phyloP scores from a whole-genome alignment of 2,888 invertebrate species.

The Nudaria mundana region DNA sequence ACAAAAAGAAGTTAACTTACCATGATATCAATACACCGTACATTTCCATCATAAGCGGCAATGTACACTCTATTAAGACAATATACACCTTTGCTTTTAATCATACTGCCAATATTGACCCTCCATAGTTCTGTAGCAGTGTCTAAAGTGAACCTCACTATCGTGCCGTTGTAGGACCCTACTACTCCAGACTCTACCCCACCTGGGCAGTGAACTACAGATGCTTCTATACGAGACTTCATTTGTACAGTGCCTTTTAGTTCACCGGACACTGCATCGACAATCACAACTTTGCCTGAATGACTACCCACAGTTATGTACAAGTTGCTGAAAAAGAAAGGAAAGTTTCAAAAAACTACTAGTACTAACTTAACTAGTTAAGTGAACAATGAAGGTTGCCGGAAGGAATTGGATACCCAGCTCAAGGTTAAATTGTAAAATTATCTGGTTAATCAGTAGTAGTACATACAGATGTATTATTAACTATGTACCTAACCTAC shows the following conservation, averaged over 20 bases:
- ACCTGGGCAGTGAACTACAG: constrained; percentile 65
- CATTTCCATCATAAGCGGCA: constrained; percentile 86
- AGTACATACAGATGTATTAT: too few species aligned
- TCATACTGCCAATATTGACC: constrained; percentile 80
- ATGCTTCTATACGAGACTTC: constrained; percentile 88
- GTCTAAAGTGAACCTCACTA: constrained; percentile 84
- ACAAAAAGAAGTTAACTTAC: constrained; percentile 50
- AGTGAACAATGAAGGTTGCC: background rate
- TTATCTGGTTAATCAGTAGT: background rate
- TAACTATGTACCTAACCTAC: too few species aligned
- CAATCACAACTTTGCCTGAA: constrained; percentile 84
- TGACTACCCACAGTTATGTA: constrained; percentile 80
- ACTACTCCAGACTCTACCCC: constrained; percentile 78
- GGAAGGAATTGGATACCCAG: too few species aligned
- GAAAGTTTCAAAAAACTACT: background rate
- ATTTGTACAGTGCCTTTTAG: constrained; percentile 73
- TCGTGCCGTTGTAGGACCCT: constrained; percentile 88
- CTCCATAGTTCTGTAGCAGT: constrained; percentile 82
- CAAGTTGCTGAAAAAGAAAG: constrained; percentile 52
- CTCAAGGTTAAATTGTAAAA: too few species aligned
- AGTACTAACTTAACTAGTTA: background rate
- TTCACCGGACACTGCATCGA: constrained; percentile 78
- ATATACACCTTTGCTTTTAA: constrained; percentile 82
- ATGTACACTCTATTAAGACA: constrained; percentile 75
- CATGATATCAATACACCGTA: constrained; percentile 81